Evolutionary conservation across 1,140 invertebrate species (phyloP), one percentile per base, ranked within the genome.

Genomic region (Drosophila teissieri): DNA sequence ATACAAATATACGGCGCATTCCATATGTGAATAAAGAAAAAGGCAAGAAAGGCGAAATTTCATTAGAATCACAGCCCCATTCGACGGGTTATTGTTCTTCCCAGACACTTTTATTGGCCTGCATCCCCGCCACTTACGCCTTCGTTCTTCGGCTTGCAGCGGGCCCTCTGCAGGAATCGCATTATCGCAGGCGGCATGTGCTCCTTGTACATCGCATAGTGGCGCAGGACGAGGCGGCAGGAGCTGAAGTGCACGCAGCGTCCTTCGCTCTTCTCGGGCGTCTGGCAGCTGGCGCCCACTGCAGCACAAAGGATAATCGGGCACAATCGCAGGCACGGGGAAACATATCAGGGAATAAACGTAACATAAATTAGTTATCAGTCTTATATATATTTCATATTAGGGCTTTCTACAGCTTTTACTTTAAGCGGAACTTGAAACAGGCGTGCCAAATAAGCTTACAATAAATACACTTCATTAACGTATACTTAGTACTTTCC

Each of bases 201-300:
- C 69, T 86, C 83, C 79, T 86, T 86, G 57, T 88, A 89, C 84
- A 89, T 89, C 36, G 79, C 84, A 40, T 86, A 86, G 37, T 86
- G 84, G 31, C 72, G 83, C 64, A 86, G 60, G 63, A 86, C 83
- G 45, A 77, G 81, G n/a, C 79, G 84, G 53, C 83, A 86, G 52
- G 44, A 53, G 52, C 83, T 82, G 42, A 86, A 86, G 76, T 86
- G 83, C 84, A 86, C 83, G 79, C 83, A 86, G 42, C 68, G 75
- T 27, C 83, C 83, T 42, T 58, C 54, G 36, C 39, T 86, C 68
- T 80, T 88, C 58, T 88, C 83, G 34, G 79, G 83, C 44, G 83
- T 86, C 84, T 88, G 75, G 80, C 83, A 86, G 75, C 84, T 89
- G 80, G 22, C 36, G 15, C 61, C 82, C 76, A 62, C 40, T 56